Percentiles rank a stretch among this genome's conserved stretches.
These are phyloP conservation scores for Phaethornis superciliosus DNA, from an alignment of 2,113 vertebrate species.

Conservation along the genomic window DNA sequence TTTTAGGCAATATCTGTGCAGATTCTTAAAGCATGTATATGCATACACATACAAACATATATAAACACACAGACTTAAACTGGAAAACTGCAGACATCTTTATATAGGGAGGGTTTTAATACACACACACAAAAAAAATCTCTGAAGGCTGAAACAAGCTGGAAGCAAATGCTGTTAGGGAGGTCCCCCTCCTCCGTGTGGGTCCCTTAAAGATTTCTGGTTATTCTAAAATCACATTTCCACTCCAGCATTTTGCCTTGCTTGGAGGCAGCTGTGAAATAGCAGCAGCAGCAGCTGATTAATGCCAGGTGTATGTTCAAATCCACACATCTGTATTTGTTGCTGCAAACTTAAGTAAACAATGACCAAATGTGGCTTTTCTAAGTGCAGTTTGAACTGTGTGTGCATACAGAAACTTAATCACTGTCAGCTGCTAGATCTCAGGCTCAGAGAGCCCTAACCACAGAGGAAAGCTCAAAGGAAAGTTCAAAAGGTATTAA, in stretches of 20 bases:
- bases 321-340: slow-evolving; percentile 63
- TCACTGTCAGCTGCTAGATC: neutral
- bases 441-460: neutral
- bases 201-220: slow-evolving; percentile 24
- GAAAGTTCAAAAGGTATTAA: slow-evolving; percentile 53
- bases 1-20: neutral
- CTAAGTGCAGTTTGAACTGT: slow-evolving; percentile 50
- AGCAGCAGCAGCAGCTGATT: slow-evolving; percentile 64
- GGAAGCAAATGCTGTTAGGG: neutral
- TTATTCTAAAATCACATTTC: slow-evolving; percentile 15
- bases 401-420: slow-evolving; percentile 42
- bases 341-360: slow-evolving; percentile 67
- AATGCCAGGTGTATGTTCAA: slow-evolving; percentile 67
- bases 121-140: neutral
- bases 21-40: neutral
- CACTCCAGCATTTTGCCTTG: slow-evolving; percentile 28
- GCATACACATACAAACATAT: no score
- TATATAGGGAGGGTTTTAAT: neutral
- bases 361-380: slow-evolving; percentile 68
- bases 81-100: neutral
- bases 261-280: slow-evolving; percentile 66
- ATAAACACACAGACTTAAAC: neutral
- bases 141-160: neutral
- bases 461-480: slow-evolving; percentile 36
- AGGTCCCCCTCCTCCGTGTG: neutral